Percentiles rank a stretch among this genome's conserved stretches.
These are phyloP conservation scores for Caenorhabditis sp. DNA, from an alignment of 2,888 invertebrate genomes.

Conservation along the genomic window DNA sequence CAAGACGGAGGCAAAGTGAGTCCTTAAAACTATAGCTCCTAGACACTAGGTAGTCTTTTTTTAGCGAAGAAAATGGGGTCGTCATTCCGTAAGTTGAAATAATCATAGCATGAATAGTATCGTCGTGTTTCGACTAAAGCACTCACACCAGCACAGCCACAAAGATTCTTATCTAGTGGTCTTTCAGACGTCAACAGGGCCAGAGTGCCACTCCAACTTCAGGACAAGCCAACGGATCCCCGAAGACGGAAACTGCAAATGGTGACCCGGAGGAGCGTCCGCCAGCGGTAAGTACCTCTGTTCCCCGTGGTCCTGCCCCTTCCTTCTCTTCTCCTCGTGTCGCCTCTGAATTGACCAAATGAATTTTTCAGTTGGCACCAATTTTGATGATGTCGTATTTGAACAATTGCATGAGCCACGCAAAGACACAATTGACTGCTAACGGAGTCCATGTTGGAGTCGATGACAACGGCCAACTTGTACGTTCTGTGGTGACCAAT, in stretches of 20 bases:
- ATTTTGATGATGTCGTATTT: slow-evolving; percentile 81
- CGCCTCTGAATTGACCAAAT: slow-evolving; percentile 40
- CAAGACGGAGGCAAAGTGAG: slow-evolving; percentile 52
- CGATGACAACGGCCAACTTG: slow-evolving; percentile 72
- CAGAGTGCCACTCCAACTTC: slow-evolving; percentile 3
- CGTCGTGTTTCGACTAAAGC: slow-evolving; percentile 30
- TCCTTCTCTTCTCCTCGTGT: slow-evolving; percentile 24
- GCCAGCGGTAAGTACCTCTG: slow-evolving; percentile 67
- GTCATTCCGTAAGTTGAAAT: slow-evolving; percentile 24
- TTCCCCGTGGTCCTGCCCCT: neutral
- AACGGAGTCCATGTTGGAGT: slow-evolving; percentile 73
- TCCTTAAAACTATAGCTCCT: neutral
- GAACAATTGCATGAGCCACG: slow-evolving; percentile 77
- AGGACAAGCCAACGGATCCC: slow-evolving; percentile 33
- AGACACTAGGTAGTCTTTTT: slow-evolving; percentile 16
- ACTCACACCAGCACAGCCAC: neutral
- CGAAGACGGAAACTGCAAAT: neutral
- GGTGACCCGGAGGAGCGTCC: slow-evolving; percentile 59
- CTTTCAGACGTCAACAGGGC: slow-evolving; percentile 43
- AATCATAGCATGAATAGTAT: slow-evolving; percentile 49
- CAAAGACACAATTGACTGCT: slow-evolving; percentile 75
- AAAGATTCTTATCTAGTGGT: neutral
- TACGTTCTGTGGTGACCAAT: slow-evolving; percentile 41
- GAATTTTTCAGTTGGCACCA: slow-evolving; percentile 73
- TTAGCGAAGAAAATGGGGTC: slow-evolving; percentile 15